Base-by-base conservation (phyloP, 2,888 invertebrate genomes). In the Drosophila basisetae region DNA sequence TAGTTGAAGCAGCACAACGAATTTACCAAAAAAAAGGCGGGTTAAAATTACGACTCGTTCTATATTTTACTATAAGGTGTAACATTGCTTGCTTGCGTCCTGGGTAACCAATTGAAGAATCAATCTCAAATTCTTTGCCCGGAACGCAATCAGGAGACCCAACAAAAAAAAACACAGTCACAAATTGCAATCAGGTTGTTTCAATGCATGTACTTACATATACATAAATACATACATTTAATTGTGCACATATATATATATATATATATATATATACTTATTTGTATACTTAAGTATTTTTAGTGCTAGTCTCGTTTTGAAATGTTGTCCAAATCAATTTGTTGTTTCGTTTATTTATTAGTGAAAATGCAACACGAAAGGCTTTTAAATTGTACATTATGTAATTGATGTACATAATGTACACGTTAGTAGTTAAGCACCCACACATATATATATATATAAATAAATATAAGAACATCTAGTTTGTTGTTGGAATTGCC, bases 161-260 rank as follows among this genome's bases (percentile, higher is more conserved):
- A 47, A 47, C 9, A 39, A 47, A 16, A 54, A 53, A 60, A 55
- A n/a, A n/a, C n/a, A 47, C 37, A 43, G 30, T 68, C 52, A 63
- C 56, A 78, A 76, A 78, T 74, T 76, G 73, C 68, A 89, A 79
- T 71, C 76, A 83, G 88, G 87, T 88, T 87, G 87, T 89, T 87
- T 78, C 66, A 78, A 68, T 43, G 60, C 43, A 67, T 71, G 80
- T 80, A 80, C 71, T 78, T 80, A 75, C 55, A 47, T 33, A 69
- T 69, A 52, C 22, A 68, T 77, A 73, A 37, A 67, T 72, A 68
- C n/a, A 31, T 75, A 78, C 62, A 79, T 59, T 63, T 75, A 41
- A 61, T 49, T 67, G 31, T 69, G 68, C 71, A 80, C 65, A 66
- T 28, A 58, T 55, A 54, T 28, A 62, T 55, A 30, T 13, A 41